Conservation (phyloP, 1,140 invertebrate species). For the Drosophila bocki region DNA sequence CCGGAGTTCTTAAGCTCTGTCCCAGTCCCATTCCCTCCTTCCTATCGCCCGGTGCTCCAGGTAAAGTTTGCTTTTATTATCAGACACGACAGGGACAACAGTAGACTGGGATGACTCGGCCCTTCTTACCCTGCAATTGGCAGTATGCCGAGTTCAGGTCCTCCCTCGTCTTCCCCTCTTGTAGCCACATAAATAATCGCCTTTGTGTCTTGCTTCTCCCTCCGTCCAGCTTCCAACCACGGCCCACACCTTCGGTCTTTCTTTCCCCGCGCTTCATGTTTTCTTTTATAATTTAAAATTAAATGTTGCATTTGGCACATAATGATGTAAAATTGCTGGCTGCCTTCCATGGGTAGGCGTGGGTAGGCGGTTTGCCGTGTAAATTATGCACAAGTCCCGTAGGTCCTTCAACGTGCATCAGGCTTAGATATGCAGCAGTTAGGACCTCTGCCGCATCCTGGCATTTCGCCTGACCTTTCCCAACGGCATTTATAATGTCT, state of each 20-base stretch:
- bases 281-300: slow-evolving; percentile 80
- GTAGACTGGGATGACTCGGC: slow-evolving; percentile 30
- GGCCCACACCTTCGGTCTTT: neutral
- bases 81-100: slow-evolving; percentile 65
- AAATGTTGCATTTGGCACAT: slow-evolving; percentile 82
- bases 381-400: slow-evolving; percentile 64
- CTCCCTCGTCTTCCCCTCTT: neutral
- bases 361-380: slow-evolving; percentile 22
- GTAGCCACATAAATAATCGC: slow-evolving; percentile 74
- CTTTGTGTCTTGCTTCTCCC: slow-evolving; percentile 54
- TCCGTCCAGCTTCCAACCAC: neutral
- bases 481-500: slow-evolving; percentile 58
- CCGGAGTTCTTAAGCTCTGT: slow-evolving; percentile 7
- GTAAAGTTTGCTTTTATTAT: slow-evolving; percentile 78
- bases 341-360: slow-evolving; percentile 14
- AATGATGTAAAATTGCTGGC: slow-evolving; percentile 77
- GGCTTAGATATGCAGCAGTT: slow-evolving; percentile 32
- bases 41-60: slow-evolving; percentile 15
- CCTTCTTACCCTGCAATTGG: slow-evolving; percentile 37
- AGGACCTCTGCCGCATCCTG: slow-evolving; percentile 10
- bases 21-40: neutral
- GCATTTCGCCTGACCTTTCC: slow-evolving; percentile 61
- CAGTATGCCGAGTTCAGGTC: slow-evolving; percentile 26
- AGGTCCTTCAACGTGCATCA: slow-evolving; percentile 24
- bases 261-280: slow-evolving; percentile 45